Percentiles rank a stretch among this genome's conserved stretches.
These are phyloP conservation scores for Piaya cayana DNA, from an alignment of 2,113 vertebrate genomes.

Conservation along the genomic window DNA sequence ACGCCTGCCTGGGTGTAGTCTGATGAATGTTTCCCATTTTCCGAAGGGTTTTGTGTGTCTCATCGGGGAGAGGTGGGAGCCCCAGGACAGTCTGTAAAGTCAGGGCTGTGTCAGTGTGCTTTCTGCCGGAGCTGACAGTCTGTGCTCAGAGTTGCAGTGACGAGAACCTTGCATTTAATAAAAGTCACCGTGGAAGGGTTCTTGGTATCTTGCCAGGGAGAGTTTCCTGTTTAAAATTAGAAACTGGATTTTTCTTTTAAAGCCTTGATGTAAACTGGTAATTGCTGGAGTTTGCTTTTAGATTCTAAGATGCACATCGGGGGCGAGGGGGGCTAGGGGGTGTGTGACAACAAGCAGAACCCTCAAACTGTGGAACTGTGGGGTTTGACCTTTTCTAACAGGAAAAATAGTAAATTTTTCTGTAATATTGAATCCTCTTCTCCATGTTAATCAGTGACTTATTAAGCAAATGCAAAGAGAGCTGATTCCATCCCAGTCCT, in stretches of 20 bases:
- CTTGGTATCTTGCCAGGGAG: constrained; percentile 39
- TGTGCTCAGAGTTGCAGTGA: neutral
- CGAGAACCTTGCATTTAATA: neutral
- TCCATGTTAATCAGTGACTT: neutral
- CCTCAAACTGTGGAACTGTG: neutral
- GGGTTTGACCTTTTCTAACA: neutral
- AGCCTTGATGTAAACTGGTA: neutral
- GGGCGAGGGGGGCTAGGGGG: neutral
- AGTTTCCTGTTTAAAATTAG: constrained; percentile 54
- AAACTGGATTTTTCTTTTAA: neutral
- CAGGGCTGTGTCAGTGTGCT: neutral
- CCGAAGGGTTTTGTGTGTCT: fast-evolving
- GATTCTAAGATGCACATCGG: neutral
- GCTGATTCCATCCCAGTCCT: fast-evolving
- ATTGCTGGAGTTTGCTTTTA: constrained; percentile 14
- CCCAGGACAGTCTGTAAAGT: neutral
- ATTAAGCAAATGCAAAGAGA: neutral
- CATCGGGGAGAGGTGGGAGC: fast-evolving
- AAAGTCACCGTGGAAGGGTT: neutral
- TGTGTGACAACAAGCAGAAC: neutral
- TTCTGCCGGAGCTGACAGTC: neutral
- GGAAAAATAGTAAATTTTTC: neutral
- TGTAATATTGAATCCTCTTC: neutral
- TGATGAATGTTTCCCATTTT: neutral
- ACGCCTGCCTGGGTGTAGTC: neutral